Base-by-base conservation (phyloP, 2,113 vertebrate genomes). In the Amazona guildingii region DNA sequence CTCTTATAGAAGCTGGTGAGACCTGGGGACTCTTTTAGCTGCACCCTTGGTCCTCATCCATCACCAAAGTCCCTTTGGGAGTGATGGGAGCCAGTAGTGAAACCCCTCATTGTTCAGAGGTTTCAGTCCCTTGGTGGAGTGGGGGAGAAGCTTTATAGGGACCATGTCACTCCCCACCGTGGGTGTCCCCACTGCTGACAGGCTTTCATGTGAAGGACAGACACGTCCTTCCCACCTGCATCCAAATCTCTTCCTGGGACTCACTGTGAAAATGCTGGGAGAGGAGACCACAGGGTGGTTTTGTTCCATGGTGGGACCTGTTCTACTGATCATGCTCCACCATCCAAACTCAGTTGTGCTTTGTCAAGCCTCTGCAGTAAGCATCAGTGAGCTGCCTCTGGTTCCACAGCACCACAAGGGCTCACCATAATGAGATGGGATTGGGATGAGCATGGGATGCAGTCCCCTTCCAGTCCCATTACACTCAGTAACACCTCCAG, bases 381-480 rank as follows among this genome's bases (percentile, higher is more conserved):
- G 55, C 52, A 67, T 24, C 0, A 0, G 20, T 39, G 63, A 89
- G 35, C 57, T 76, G 55, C 62, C 25, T 72, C 19, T 8, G 3
- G 17, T 66, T 93, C 49, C 31, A 31, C 8, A 1, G 35, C 12
- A 27, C 20, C 46, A 14, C 0, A 0, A 81, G 73, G 27, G 27
- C 43, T 67, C 41, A 10, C 43, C 66, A 0, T 0, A 29, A 44
- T n/a, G 88, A 90, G 75, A 62, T 73, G 35, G 57, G 72, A 29
- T 63, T 23, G 17, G 3, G 29, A 2, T 44, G 77, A 89, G 24
- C 28, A 13, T 27, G 16, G 11, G 7, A 10, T 74, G 13, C 55
- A 2, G 15, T 52, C 13, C 1, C 19, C 41, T 74, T 37, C 54
- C 1, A 1, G 13, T 86, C 51, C 51, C 21, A 4, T 59, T 79